Conservation (phyloP, 2,797 vertebrate species). For the Spea hammondii region DNA sequence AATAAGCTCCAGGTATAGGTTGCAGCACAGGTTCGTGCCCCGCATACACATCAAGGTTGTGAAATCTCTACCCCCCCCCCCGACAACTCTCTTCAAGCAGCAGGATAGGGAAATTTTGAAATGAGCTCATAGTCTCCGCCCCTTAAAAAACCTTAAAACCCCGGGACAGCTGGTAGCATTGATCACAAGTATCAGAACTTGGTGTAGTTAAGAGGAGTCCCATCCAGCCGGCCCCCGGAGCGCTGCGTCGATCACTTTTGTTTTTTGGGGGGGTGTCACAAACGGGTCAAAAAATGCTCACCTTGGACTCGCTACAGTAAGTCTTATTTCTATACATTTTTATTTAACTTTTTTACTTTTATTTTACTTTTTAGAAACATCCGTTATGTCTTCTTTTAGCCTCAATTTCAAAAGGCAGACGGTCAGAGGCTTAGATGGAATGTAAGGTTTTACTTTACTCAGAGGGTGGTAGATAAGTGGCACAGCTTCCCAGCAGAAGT, state of each 20-base stretch:
- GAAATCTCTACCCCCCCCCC: conserved; percentile 11
- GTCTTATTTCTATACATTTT: background rate
- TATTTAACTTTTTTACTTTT: background rate
- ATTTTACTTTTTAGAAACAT: background rate
- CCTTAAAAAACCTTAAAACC: conserved; percentile 29
- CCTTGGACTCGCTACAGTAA: conserved; percentile 33
- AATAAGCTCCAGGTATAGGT: too few relatives aligned
- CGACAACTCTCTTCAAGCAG: background rate
- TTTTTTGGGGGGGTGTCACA: background rate
- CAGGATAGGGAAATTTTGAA: conserved; percentile 27
- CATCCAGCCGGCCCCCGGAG: background rate
- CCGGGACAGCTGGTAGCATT: conserved; percentile 4
- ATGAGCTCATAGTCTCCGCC: conserved; percentile 34
- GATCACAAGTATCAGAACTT: background rate
- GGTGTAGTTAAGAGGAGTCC: background rate
- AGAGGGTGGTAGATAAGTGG: too few relatives aligned
- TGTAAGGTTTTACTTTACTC: too few relatives aligned
- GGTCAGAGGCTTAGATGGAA: too few relatives aligned
- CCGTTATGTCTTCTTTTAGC: background rate
- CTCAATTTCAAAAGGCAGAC: too few relatives aligned
- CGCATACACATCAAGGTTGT: conserved; percentile 2
- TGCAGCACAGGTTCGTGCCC: too few relatives aligned
- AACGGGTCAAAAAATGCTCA: conserved; percentile 20
- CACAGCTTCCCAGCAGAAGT: too few relatives aligned
- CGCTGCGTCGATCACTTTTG: background rate